A percentile compares a stretch with the other conserved stretches of the same genome.
phyloP scores from a whole-genome alignment of 2,888 invertebrate species.

The Polydrusus cervinus region DNA sequence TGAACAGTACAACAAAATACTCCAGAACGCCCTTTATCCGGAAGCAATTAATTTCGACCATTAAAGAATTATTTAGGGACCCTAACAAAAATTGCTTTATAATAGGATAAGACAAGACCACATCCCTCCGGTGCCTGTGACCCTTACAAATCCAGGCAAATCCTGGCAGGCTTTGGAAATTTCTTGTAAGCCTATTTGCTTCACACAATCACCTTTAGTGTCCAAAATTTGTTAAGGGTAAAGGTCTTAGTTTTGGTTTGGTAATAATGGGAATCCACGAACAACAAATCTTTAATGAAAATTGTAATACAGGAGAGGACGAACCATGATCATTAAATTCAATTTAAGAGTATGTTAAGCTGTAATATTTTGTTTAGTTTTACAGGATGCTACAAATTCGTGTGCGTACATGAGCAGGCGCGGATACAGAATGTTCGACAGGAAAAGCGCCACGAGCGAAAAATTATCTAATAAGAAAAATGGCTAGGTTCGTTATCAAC shows the following conservation, averaged over 20 bases:
- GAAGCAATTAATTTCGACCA: conserved; percentile 32
- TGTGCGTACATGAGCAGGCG: no score
- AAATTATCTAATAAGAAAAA: no score
- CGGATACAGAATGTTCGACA: no score
- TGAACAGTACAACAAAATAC: no score
- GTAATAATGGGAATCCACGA: conserved; percentile 12
- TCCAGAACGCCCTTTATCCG: not conserved
- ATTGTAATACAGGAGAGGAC: no score
- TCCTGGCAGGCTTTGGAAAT: conserved; percentile 46
- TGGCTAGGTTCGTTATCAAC: no score
- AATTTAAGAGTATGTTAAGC: no score
- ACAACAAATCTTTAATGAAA: not conserved
- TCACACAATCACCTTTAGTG: conserved; percentile 52
- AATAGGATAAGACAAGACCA: conserved; percentile 52
- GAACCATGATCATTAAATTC: no score
- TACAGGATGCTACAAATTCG: no score
- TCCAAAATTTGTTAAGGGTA: conserved; percentile 41
- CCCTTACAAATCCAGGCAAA: conserved; percentile 53
- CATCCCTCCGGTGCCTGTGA: conserved; percentile 46
- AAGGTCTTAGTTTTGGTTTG: conserved; percentile 11
- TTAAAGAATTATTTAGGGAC: conserved; percentile 40
- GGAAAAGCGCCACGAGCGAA: no score
- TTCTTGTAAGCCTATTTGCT: conserved; percentile 49
- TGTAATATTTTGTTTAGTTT: no score
- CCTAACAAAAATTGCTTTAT: conserved; percentile 48